Evolutionary conservation across 2,888 invertebrate genomes (phyloP), one percentile per base, ranked within the genome.

Genomic region (Scaptodrosophila latifasciaeformis): DNA sequence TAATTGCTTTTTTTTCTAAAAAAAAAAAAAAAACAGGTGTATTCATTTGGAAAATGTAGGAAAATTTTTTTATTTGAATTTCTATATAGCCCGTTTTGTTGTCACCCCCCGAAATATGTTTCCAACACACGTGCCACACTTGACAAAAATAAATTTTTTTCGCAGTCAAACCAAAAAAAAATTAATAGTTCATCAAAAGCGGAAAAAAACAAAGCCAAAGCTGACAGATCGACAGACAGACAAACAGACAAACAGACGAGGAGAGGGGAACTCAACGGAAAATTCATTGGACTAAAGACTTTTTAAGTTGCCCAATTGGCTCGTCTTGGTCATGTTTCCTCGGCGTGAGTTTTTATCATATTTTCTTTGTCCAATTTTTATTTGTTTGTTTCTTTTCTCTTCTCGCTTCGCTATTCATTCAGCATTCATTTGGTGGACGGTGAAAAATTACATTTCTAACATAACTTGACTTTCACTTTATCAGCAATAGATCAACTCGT

Each of bases 401-500:
- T 43, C 46, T 24, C 5, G 7, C 15, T 39, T 27, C 29, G 34
- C 12, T 12, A n/a, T 45, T 6, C n/a, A n/a, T n/a, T n/a, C n/a
- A n/a, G n/a, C n/a, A n/a, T n/a, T n/a, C n/a, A n/a, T n/a, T n/a
- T n/a, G n/a, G n/a, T n/a, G 24, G 24, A 7, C 24, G 4, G 24
- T 79, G 77, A 74, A 63, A 69, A 79, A 74, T 79, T 79, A 65
- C 77, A 67, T 76, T 69, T 74, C 67, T 62, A 67, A 48, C 65
- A 77, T 70, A 74, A 77, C 74, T 77, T 77, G 80, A 80, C 77
- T 80, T 80, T 77, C 74, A 66, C 78, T 80, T 74, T 67, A 76
- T 80, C 80, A 67, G 59, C 78, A 57, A 72, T 77, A 63, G 70
- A 64, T 69, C 67, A 61, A 52, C 67, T 31, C 49, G 30, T 49